Base-by-base conservation (phyloP, 2,113 vertebrate species). In the Eolophus roseicapilla region DNA sequence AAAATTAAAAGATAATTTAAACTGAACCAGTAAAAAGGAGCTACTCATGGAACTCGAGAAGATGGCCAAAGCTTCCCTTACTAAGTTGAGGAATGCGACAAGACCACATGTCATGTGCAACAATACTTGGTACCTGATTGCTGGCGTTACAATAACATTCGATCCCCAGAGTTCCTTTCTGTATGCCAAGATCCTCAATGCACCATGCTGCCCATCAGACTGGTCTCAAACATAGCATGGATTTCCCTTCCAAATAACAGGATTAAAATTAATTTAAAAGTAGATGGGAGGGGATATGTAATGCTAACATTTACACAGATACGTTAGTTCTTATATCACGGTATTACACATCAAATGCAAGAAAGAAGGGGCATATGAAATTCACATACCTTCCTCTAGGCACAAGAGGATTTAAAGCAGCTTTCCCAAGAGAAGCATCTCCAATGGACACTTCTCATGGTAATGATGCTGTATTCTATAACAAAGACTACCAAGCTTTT, bases 21-120 rank as follows among this genome's bases (percentile, higher is more conserved):
- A 78, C 9, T n/a, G 47, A 67, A 60, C 14, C 17, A 64, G 57
- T 31, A 39, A 73, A 69, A 21, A 64, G 63, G 13, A 88, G 59
- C 25, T 60, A 24, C 33, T 44, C 19, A 3, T 9, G 7, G 70
- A 86, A 80, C 17, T 17, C n/a, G 7, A 71, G 44, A 62, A 31
- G 20, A 65, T 7, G n/a, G n/a, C 44, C 37, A 69, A 79, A 86
- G 62, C 44, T 77, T 53, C 50, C 68, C 25, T 41, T 41, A 12
- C 15, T 15, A 17, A 63, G 7, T 0, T 63, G 43, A 71, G 8
- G 33, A 86, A 67, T 1, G 6, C 2, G 3, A 67, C 25, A 93
- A 1, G 20, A 62, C 4, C 28, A 27, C 3, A 2, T 0, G 14
- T 47, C 28, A 41, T 1, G 6, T 6, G 29, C 35, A 73, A 20